Evolutionary conservation across 2,797 vertebrate genomes (phyloP), one percentile per base, ranked within the genome.

Genomic region (Coregonus suidteri): DNA sequence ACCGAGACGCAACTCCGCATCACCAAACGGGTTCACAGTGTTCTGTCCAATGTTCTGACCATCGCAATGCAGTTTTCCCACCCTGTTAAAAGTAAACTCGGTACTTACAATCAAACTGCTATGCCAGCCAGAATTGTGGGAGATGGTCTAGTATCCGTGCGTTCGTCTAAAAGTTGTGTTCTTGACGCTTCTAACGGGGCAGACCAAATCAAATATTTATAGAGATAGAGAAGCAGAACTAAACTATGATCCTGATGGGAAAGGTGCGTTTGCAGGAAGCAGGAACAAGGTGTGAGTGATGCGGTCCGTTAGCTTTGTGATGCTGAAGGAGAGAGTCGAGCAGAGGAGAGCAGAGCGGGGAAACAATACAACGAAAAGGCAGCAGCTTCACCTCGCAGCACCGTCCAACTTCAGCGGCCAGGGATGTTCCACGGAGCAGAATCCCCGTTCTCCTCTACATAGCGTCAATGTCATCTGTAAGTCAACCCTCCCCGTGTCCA

Each of bases 381-480:
- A 92, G 91, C 89, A 92, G 87, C 84, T 90, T 84, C 79, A 77
- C 75, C 82, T 74, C 73, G 77, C 74, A 77, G 80, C 79, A 88
- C 93, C 89, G 90, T 91, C 92, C 92, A 90, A 93, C 88, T 86
- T 89, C 91, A 92, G 89, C 87, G 90, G 90, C 87, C 89, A 89
- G 90, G 89, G 91, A 92, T 91, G 91, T 92, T 93, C 88, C 92
- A 90, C 90, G 90, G 88, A 92, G 90, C 92, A 87, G 89, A 85
- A 90, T 89, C 87, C 88, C 88, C 92, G 85, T 91, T 90, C 93
- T 94, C 93, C 91, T 93, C 93, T 90, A 92, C 93, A 93, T 84
- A 90, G 90, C 92, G 85, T 92, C 93, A 95, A 94, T 94, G 94
- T 94, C 93, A 94, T 89, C 91, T 93, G 91, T 93, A 94, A 93